A percentile compares a stretch with the other conserved stretches of the same genome.
Conservation (phyloP, 2,113 vertebrate genomes). For the Cryptomyrus ogoouensis region DNA sequence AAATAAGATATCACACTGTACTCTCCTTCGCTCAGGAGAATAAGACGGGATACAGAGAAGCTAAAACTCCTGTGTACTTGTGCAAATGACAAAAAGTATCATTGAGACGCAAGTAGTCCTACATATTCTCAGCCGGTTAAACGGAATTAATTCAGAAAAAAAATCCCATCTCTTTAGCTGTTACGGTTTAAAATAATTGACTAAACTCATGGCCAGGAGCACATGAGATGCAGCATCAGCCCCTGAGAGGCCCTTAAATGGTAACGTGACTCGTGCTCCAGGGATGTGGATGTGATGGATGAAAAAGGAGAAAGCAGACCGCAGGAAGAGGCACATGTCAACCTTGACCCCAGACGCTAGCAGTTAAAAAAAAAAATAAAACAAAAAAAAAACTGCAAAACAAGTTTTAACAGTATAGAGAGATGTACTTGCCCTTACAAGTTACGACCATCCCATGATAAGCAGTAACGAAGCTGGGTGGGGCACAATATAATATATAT, state of each 20-base stretch:
- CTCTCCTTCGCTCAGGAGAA: not conserved
- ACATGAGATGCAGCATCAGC: not conserved
- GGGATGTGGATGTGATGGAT: not conserved
- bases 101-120: not conserved
- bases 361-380: not conserved
- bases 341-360: not conserved
- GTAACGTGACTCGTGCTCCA: not conserved
- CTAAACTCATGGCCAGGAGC: not conserved
- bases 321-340: not conserved
- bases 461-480: constrained; percentile 6
- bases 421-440: not conserved
- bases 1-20: not conserved
- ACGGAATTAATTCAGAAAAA: not conserved
- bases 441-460: not conserved
- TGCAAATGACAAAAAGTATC: not conserved
- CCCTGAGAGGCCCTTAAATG: not conserved
- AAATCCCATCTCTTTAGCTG: too few species aligned
- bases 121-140: not conserved
- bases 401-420: not conserved
- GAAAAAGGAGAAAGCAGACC: not conserved
- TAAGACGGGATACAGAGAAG: not conserved
- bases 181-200: too few species aligned
- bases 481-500: not conserved
- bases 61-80: not conserved
- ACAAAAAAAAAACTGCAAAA: not conserved